Base-by-base conservation (phyloP, 1,140 invertebrate species). In the Zaprionus camerounensis region DNA sequence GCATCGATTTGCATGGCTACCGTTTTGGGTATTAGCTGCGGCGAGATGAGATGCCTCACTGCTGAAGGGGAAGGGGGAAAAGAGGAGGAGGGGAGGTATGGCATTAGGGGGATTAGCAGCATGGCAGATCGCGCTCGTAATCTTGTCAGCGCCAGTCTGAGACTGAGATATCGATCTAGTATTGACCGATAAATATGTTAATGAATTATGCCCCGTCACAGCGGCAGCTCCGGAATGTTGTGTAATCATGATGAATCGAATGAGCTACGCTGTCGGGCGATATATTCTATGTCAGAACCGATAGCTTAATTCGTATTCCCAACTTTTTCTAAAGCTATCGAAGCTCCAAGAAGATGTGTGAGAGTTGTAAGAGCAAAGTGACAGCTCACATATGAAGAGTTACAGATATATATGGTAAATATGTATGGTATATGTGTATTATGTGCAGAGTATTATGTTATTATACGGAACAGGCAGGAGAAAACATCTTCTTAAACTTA, bases 1-100 rank as follows among this genome's bases (percentile, higher is more conserved):
- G 70, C 70, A 62, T 62, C 74, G 74, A 72, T 76, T 72, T 76
- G 74, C 70, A 76, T 76, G 70, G 70, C 74, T 72, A 76, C 74
- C 70, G 74, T 76, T 76, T 72, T 55, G 58, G 44, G 53, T 34
- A 67, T 58, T 67, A 67, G 24, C 26, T 46, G 58, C n/a, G 41
- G 41, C 41, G 7, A 15, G 38, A 41, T 41, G 36, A 38, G 13
- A 31, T 49, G 20, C 31, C 31, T 34, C 31, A 11, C 9, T 34
- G 31, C 24, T 24, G 36, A 24, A 51, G 9, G 12, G 38, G 13
- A n/a, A 41, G 31, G 9, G 12, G 64, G 28, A 4, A 15, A 20
- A n/a, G 17, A 17, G 17, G 17, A 2, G n/a, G 6, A 12, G 24
- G 24, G 24, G 12, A 44, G 31, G 44, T n/a, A 9, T 6, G 22